Percentiles rank a stretch among this genome's conserved stretches.
These are phyloP conservation scores for Saguinus imperator DNA, from an alignment of 2,113 vertebrate genomes.

Conservation along the genomic window DNA sequence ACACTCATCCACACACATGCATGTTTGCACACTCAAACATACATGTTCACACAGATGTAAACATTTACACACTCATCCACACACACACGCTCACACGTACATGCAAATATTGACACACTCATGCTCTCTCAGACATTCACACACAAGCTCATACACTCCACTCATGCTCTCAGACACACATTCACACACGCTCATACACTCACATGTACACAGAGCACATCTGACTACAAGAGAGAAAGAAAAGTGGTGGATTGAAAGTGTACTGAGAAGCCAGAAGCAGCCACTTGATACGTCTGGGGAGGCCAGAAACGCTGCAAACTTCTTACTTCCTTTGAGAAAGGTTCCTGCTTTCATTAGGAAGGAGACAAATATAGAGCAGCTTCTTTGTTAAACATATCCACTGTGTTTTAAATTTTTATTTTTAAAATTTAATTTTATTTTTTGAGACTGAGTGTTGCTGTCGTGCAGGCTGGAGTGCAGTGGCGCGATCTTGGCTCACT, in stretches of 20 bases:
- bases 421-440: not conserved
- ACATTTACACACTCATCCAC: too few species aligned
- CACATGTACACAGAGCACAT: not conserved
- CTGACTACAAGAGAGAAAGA: not conserved
- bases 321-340: not conserved
- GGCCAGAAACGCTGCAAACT: not conserved
- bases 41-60: not conserved
- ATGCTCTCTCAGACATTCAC: too few species aligned
- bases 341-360: not conserved
- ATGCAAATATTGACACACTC: not conserved
- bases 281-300: not conserved
- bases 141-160: too few species aligned
- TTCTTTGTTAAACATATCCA: not conserved
- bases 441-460: not conserved
- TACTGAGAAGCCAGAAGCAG: not conserved
- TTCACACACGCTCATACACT: too few species aligned
- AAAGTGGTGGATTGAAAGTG: not conserved
- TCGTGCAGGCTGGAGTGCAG: not conserved
- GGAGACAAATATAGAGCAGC: not conserved
- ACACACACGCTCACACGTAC: too few species aligned
- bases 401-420: not conserved
- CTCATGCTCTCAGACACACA: too few species aligned
- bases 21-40: not conserved
- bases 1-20: not conserved
- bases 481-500: not conserved